Evolutionary conservation across 2,113 vertebrate species (phyloP).

Genomic region (Prunella fulvescens): DNA sequence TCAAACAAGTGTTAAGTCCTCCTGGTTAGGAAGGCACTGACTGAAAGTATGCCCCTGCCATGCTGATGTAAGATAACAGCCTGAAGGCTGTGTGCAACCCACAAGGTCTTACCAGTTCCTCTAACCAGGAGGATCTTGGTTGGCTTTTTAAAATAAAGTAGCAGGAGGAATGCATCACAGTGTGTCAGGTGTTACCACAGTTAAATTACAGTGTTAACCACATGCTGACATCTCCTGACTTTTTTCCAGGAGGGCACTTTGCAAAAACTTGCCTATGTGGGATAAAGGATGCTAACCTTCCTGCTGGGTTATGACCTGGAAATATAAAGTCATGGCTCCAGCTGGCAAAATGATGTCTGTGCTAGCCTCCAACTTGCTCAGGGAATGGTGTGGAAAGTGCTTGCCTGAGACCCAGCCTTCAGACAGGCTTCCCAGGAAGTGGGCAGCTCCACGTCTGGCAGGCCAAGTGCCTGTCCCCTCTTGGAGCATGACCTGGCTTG

Average conservation of each 20-base stretch:
- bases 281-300: background rate
- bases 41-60: fast-evolving
- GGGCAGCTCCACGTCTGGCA: background rate
- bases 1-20: background rate
- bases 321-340: background rate
- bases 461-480: background rate
- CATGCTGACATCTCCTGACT: fast-evolving
- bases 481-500: background rate
- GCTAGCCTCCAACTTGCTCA: background rate
- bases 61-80: background rate
- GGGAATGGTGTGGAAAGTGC: background rate
- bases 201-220: background rate
- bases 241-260: background rate
- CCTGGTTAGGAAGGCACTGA: background rate
- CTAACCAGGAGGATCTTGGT: background rate
- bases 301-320: background rate
- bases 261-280: background rate
- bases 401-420: background rate
- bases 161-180: background rate
- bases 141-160: background rate
- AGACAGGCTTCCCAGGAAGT: fast-evolving
- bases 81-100: background rate
- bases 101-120: background rate
- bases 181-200: background rate
- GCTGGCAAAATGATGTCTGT: background rate